Conservation (phyloP, 2,113 vertebrate genomes). For the Lagopus leucura region DNA sequence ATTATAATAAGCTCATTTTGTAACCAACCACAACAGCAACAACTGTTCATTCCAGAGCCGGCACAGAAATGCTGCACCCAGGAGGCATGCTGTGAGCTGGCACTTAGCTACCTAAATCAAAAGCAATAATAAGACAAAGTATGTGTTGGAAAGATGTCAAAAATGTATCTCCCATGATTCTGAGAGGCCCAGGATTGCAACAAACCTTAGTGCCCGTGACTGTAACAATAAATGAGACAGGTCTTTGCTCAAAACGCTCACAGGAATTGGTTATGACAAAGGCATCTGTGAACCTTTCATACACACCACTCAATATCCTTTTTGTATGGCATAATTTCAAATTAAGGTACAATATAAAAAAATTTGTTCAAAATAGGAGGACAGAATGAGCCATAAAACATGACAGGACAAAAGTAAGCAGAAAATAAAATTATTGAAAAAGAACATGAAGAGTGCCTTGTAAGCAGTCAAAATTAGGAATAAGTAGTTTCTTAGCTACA, state of each 20-base stretch:
- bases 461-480: neutral
- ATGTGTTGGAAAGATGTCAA: neutral
- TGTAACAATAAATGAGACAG: neutral
- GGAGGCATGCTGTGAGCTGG: neutral
- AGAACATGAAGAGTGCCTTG: neutral
- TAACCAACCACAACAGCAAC: conserved; percentile 18
- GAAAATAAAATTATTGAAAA: neutral
- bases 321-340: neutral
- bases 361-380: neutral
- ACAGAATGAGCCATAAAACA: neutral
- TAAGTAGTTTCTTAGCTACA: neutral
- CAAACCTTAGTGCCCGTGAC: neutral
- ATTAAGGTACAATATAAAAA: neutral
- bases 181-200: neutral
- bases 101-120: conserved; percentile 25
- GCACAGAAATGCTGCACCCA: neutral
- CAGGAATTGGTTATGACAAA: neutral
- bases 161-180: neutral
- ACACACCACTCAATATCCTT: neutral
- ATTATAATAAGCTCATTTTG: conserved; percentile 39
- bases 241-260: neutral
- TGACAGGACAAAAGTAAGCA: neutral
- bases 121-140: neutral
- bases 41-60: conserved; percentile 39
- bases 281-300: neutral